Conservation (phyloP, 2,113 vertebrate species). For the Diadophis punctatus region DNA sequence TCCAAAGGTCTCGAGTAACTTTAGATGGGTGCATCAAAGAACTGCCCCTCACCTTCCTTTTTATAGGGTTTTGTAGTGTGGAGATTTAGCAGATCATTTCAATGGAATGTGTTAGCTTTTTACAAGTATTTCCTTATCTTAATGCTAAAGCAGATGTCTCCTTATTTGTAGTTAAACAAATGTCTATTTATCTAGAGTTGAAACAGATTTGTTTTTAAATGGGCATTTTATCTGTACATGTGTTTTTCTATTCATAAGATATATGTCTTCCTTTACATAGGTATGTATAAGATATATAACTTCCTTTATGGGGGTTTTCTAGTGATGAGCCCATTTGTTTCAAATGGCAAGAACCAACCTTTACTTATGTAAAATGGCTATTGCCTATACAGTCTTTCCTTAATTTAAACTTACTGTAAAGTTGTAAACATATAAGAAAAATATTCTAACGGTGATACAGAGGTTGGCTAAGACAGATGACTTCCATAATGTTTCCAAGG, state of each 20-base stretch:
- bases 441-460: not conserved
- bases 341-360: not conserved
- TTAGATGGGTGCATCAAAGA: not conserved
- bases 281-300: not conserved
- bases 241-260: not conserved
- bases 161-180: not conserved
- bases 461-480: not conserved
- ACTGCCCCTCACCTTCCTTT: not conserved
- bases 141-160: not conserved
- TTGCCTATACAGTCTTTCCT: not conserved
- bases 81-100: not conserved
- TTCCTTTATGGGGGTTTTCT: not conserved
- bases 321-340: not conserved
- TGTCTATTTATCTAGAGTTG: not conserved
- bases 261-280: not conserved
- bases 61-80: not conserved
- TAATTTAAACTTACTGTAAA: not conserved
- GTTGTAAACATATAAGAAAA: not conserved
- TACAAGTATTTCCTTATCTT: not conserved
- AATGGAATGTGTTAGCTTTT: not conserved
- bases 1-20: not conserved
- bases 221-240: not conserved
- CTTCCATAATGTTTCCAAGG: not conserved
- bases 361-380: not conserved
- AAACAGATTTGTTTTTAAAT: not conserved